Evolutionary conservation across 2,113 vertebrate genomes (phyloP).

Genomic region (Elaphurus davidianus): DNA sequence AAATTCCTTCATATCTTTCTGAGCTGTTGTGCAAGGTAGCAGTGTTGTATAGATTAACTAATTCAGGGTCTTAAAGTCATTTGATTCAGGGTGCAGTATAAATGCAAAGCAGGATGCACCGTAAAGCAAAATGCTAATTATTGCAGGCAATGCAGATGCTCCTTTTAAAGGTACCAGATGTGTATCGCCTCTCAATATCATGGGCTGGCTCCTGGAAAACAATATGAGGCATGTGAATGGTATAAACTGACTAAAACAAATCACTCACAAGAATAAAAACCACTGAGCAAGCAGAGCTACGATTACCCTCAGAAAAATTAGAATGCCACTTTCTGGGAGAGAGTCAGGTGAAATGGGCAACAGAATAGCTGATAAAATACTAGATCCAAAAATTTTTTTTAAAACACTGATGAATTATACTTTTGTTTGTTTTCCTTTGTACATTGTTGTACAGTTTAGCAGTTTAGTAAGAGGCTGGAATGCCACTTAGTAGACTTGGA

Average conservation of each 20-base stretch:
- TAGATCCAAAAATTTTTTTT: neutral
- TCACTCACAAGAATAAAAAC: slow-evolving; percentile 48
- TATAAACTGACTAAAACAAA: slow-evolving; percentile 49
- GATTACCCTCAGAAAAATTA: slow-evolving; percentile 39
- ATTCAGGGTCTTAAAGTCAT: slow-evolving; percentile 55
- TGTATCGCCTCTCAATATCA: slow-evolving; percentile 36
- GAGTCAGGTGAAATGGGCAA: neutral
- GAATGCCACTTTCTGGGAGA: slow-evolving; percentile 27
- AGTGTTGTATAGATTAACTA: slow-evolving; percentile 39
- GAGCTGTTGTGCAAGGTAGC: slow-evolving; percentile 31
- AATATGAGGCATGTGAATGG: neutral
- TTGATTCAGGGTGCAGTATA: slow-evolving; percentile 68
- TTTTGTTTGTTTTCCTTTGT: neutral
- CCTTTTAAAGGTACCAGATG: slow-evolving; percentile 63
- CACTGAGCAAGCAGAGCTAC: neutral
- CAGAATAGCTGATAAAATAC: neutral
- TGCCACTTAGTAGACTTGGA: neutral
- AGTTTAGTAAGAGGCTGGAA: neutral
- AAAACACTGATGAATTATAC: neutral
- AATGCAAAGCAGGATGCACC: slow-evolving; percentile 63
- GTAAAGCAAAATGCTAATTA: slow-evolving; percentile 66
- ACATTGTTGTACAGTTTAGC: neutral
- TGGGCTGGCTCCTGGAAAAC: slow-evolving; percentile 37
- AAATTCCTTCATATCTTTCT: slow-evolving; percentile 51
- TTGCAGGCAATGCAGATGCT: slow-evolving; percentile 54